Conservation (phyloP, 2,888 invertebrate genomes). For the Empis stercorea region DNA sequence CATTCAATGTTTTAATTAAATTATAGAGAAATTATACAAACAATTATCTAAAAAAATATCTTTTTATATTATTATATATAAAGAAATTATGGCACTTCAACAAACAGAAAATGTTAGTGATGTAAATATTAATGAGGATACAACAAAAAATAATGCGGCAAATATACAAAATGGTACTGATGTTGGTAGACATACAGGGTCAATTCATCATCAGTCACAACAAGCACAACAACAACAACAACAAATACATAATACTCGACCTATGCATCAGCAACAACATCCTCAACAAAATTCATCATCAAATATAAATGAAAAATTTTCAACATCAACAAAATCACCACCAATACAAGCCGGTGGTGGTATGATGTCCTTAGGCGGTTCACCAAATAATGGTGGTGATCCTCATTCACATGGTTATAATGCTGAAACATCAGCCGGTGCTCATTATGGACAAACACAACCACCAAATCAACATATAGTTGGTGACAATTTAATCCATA, state of each 20-base stretch:
- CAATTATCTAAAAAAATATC: too few species aligned
- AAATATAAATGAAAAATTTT: conserved; percentile 9
- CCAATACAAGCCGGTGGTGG: conserved; percentile 7
- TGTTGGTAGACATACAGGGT: background rate
- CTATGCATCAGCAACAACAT: conserved; percentile 20
- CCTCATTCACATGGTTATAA: conserved; percentile 23
- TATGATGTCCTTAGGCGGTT: conserved; percentile 4
- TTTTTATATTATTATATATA: too few species aligned
- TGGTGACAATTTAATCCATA: conserved; percentile 28
- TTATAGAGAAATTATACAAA: too few species aligned
- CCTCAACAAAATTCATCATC: conserved; percentile 14
- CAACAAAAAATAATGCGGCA: conserved; percentile 11
- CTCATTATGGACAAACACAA: conserved; percentile 9
- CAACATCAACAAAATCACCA: conserved; percentile 11
- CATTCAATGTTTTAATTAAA: too few species aligned
- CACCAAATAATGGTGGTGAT: conserved; percentile 10
- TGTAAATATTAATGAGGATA: conserved; percentile 16
- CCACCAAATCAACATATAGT: conserved; percentile 19
- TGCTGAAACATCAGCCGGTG: conserved; percentile 28
- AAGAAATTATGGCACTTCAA: conserved; percentile 21
- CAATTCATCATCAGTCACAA: conserved; percentile 23
- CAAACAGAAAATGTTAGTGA: conserved; percentile 20
- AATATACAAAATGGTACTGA: conserved; percentile 1
- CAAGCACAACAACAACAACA: conserved; percentile 20
- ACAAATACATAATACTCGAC: conserved; percentile 5